Evolutionary conservation across 2,888 invertebrate genomes (phyloP).

Genomic region (Pilophorus perplexus): DNA sequence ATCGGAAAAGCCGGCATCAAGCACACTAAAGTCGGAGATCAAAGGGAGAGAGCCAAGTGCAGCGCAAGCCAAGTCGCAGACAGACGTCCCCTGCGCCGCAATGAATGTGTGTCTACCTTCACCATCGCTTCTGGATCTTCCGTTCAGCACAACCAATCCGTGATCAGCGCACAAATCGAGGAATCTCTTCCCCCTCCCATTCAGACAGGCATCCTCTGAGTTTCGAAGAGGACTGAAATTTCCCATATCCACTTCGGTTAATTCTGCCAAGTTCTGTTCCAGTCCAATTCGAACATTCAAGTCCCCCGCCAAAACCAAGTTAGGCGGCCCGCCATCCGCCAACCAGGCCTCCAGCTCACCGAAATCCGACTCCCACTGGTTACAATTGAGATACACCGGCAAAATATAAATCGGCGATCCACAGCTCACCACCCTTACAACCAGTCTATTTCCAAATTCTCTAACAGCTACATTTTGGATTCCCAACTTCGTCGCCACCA

Average conservation of each 20-base stretch:
- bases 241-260: neutral
- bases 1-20: conserved; percentile 5
- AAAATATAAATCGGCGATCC: too few relatives aligned
- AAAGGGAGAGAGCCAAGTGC: neutral
- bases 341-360: neutral
- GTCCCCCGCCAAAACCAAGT: too few relatives aligned
- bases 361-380: conserved; percentile 9
- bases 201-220: neutral
- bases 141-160: conserved; percentile 37
- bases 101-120: conserved; percentile 38
- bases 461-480: too few relatives aligned
- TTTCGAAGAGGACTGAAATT: neutral
- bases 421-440: too few relatives aligned
- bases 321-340: neutral
- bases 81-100: conserved; percentile 30
- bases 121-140: conserved; percentile 28
- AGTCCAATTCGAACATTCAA: conserved; percentile 11
- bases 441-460: too few relatives aligned
- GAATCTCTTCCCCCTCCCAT: neutral
- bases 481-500: neutral
- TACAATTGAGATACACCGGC: conserved; percentile 9
- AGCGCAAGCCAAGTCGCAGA: conserved; percentile 30
- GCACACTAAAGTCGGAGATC: too few relatives aligned
- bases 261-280: conserved; percentile 1
- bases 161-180: conserved; percentile 7